phyloP scores from a whole-genome alignment of 2,113 vertebrate genomes.

The Lynx canadensis region DNA sequence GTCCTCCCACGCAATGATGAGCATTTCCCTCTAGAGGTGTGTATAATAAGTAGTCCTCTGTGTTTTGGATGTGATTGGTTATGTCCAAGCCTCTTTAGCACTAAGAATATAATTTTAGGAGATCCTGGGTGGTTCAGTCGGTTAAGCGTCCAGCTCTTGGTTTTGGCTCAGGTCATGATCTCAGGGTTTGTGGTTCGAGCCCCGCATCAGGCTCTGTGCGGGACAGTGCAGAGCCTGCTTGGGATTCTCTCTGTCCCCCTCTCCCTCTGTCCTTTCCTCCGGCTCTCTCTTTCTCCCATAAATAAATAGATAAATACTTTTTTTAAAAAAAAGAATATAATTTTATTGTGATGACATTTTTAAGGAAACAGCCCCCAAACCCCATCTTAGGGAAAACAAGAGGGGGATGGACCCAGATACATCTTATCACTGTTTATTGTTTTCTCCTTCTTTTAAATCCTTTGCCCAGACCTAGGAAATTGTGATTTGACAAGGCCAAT shows the following conservation, averaged over 20 bases:
- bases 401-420: neutral
- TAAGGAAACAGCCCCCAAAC: neutral
- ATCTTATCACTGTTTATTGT: neutral
- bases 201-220: no score
- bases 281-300: no score
- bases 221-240: no score
- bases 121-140: no score
- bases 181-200: no score
- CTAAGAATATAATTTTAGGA: slow-evolving; percentile 55
- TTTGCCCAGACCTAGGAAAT: neutral
- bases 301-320: no score
- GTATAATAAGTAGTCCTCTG: slow-evolving; percentile 67
- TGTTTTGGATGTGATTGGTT: slow-evolving; percentile 55
- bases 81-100: slow-evolving; percentile 40
- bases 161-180: no score
- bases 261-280: no score
- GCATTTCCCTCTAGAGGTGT: slow-evolving; percentile 65
- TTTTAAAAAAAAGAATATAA: neutral
- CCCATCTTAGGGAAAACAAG: neutral
- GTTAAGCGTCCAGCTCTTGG: no score
- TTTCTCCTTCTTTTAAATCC: neutral
- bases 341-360: slow-evolving; percentile 71
- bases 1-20: slow-evolving; percentile 71
- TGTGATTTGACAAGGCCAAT: neutral
- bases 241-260: no score